Evolutionary conservation across 2,888 invertebrate species (phyloP).

Genomic region (Caenorhabditis plicata): DNA sequence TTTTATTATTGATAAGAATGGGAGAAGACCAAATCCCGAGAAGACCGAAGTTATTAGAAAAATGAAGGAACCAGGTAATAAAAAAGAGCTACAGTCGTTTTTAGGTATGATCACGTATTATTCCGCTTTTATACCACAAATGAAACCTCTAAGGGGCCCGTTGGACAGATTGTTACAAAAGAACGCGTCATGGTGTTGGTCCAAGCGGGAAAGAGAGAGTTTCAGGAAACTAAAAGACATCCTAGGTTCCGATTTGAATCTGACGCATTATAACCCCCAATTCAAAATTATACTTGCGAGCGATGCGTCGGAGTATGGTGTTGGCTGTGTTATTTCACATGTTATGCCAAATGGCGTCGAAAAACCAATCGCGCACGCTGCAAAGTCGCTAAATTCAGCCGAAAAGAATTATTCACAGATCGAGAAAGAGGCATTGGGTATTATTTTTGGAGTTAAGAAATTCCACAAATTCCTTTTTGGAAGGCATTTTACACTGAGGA

Average conservation of each 20-base stretch:
- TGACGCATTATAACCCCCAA: conserved; percentile 2
- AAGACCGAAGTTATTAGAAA: conserved; percentile 12
- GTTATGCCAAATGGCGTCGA: conserved; percentile 11
- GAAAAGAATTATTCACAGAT: conserved; percentile 21
- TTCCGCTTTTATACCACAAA: neutral
- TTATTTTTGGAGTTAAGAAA: conserved; percentile 13
- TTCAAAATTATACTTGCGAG: conserved; percentile 2
- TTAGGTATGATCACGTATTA: conserved; percentile 12
- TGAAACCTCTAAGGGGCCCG: neutral
- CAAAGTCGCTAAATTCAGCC: conserved; percentile 5
- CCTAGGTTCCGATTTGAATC: neutral
- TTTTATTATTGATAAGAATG: conserved; percentile 10
- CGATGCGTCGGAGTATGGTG: conserved; percentile 1
- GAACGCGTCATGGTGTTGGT: conserved; percentile 27
- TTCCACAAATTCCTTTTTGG: conserved; percentile 22
- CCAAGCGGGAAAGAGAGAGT: conserved; percentile 3
- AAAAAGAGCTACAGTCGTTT: conserved; percentile 11
- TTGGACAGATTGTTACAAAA: conserved; percentile 5
- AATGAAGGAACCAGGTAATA: conserved; percentile 15
- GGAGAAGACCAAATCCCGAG: conserved; percentile 15
- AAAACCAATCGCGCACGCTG: conserved; percentile 6
- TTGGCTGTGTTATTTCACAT: conserved; percentile 10
- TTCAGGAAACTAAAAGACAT: conserved; percentile 19
- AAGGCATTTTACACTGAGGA: conserved; percentile 10
- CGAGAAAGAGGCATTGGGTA: conserved; percentile 25